Evolutionary conservation across 2,888 invertebrate genomes (phyloP).

Genomic region (Aphrophora alni): DNA sequence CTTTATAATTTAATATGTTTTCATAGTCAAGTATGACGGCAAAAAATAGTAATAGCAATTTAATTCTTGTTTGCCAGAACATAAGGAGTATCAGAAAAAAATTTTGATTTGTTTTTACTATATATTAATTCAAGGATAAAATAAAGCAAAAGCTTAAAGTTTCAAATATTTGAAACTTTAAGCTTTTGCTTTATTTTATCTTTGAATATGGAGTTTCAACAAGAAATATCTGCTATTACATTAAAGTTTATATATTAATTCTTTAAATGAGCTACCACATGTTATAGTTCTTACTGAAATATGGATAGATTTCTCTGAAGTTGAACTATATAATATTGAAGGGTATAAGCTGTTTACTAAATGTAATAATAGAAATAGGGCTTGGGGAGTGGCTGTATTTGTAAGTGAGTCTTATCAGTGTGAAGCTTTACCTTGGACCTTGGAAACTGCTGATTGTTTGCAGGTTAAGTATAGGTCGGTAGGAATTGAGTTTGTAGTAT

Average conservation of each 20-base stretch:
- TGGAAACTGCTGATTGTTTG: too few relatives aligned
- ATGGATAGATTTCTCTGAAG: constrained; percentile 15
- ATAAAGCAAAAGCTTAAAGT: too few relatives aligned
- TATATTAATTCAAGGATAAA: too few relatives aligned
- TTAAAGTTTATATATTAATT: too few relatives aligned
- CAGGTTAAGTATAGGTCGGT: too few relatives aligned
- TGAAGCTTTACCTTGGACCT: too few relatives aligned
- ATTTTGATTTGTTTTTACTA: not conserved
- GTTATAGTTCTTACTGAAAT: constrained; percentile 12
- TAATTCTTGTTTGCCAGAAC: not conserved
- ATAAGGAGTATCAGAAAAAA: not conserved
- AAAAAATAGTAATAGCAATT: not conserved
- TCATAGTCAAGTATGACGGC: not conserved
- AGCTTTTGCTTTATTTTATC: too few relatives aligned
- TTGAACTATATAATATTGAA: not conserved
- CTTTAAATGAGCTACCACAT: not conserved
- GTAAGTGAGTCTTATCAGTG: not conserved
- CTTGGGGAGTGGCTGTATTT: constrained; percentile 12
- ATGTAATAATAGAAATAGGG: constrained; percentile 7
- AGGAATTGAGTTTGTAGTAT: too few relatives aligned
- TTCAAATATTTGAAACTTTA: too few relatives aligned
- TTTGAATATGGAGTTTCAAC: too few relatives aligned
- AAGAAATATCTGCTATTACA: too few relatives aligned
- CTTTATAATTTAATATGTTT: not conserved
- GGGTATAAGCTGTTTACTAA: not conserved